Percentiles rank a stretch among this genome's conserved stretches.
Evolutionary conservation across 2,888 invertebrate species (phyloP).

Genomic region (Xylophagus ater): DNA sequence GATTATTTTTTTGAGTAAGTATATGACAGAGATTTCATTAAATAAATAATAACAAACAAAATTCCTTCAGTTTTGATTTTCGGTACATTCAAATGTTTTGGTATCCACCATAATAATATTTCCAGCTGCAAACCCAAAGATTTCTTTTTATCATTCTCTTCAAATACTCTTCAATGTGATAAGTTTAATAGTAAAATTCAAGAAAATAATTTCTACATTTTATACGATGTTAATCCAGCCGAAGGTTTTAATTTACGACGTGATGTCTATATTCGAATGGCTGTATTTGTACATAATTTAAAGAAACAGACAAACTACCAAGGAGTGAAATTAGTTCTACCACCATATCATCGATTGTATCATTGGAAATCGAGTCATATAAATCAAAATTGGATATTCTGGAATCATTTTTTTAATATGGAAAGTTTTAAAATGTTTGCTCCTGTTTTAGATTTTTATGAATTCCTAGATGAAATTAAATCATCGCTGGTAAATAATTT

Average conservation of each 20-base stretch:
- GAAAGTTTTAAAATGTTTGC: constrained; percentile 62
- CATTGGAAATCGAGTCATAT: constrained; percentile 70
- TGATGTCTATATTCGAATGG: constrained; percentile 91
- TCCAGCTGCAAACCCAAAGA: too few relatives aligned
- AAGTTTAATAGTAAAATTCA: too few relatives aligned
- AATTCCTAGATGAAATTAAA: constrained; percentile 56
- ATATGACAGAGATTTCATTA: too few relatives aligned
- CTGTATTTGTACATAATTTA: constrained; percentile 65
- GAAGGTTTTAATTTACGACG: constrained; percentile 96
- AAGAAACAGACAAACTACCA: constrained; percentile 41
- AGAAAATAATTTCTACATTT: too few relatives aligned
- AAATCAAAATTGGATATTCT: constrained; percentile 53
- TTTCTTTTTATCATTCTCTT: too few relatives aligned
- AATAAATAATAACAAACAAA: too few relatives aligned
- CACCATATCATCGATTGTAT: constrained; percentile 82
- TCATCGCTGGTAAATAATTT: constrained; percentile 22
- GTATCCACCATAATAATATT: too few relatives aligned
- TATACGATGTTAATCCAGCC: constrained; percentile 89
- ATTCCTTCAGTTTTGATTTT: too few relatives aligned
- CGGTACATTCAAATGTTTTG: too few relatives aligned
- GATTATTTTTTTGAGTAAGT: too few relatives aligned
- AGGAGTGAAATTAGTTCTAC: constrained; percentile 63
- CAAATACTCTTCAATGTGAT: too few relatives aligned
- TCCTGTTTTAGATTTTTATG: constrained; percentile 69
- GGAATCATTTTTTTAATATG: constrained; percentile 81